A percentile compares a stretch with the other conserved stretches of the same genome.
Evolutionary conservation across 2,797 vertebrate species (phyloP).

Genomic region (Megaceryle alcyon): DNA sequence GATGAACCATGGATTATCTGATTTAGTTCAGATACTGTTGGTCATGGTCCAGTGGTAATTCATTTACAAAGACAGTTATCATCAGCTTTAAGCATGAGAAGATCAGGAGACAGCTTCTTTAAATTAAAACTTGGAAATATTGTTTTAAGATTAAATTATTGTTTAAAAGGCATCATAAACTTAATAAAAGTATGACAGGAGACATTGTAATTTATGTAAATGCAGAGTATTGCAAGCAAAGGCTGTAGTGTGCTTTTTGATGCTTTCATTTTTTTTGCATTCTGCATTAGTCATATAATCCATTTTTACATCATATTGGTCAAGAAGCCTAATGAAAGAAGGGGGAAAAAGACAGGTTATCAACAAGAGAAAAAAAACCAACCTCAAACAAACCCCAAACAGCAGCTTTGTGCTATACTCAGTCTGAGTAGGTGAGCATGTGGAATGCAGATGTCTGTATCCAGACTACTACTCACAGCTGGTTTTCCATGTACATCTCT

Average conservation of each 20-base stretch:
- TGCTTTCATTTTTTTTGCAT: neutral
- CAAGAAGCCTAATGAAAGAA: neutral
- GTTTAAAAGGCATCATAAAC: slow-evolving; percentile 35
- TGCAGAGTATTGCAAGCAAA: neutral
- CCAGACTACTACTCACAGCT: neutral
- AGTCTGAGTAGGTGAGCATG: neutral
- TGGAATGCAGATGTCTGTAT: neutral
- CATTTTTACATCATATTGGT: neutral
- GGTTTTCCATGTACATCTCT: neutral
- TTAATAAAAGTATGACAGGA: neutral
- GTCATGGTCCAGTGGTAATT: slow-evolving; percentile 17
- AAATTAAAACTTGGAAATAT: slow-evolving; percentile 32
- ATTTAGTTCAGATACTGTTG: slow-evolving; percentile 34
- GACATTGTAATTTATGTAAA: neutral
- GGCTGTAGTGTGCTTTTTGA: neutral
- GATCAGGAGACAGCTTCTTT: slow-evolving; percentile 24
- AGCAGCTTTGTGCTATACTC: neutral
- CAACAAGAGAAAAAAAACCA: neutral
- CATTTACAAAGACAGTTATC: slow-evolving; percentile 46
- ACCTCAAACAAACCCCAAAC: neutral
- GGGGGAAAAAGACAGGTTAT: neutral
- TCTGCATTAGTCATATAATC: neutral
- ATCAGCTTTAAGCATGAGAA: slow-evolving; percentile 51
- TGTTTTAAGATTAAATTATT: slow-evolving; percentile 48
- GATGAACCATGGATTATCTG: slow-evolving; percentile 42